Conservation (phyloP, 2,113 vertebrate species). For the Tragulus kanchil region DNA sequence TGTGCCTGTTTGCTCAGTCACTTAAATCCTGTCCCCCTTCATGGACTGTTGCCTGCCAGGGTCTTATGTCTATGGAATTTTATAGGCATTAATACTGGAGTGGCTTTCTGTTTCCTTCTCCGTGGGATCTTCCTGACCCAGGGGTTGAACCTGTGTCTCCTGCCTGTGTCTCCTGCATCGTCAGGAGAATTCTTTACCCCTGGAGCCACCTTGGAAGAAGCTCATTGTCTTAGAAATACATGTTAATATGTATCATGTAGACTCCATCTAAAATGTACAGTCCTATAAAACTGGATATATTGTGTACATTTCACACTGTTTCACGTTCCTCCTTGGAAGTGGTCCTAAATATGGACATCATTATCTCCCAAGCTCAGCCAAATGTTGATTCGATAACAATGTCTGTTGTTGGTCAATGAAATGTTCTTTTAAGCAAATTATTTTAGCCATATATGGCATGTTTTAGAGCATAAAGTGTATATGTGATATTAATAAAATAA, state of each 20-base stretch:
- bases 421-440: neutral
- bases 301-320: neutral
- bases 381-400: neutral
- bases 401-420: neutral
- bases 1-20: neutral
- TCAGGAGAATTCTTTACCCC: neutral
- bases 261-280: conserved; percentile 12
- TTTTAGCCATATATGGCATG: neutral
- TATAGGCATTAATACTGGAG: neutral
- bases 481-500: neutral
- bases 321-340: neutral
- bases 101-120: neutral
- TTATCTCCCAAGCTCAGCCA: neutral
- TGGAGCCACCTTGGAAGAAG: neutral
- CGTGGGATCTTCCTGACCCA: neutral
- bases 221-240: neutral
- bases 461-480: neutral
- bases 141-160: neutral
- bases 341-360: neutral
- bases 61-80: neutral
- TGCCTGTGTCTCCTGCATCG: neutral
- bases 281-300: neutral
- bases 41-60: neutral
- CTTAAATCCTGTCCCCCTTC: neutral
- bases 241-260: conserved; percentile 61